Conservation (phyloP, 1,140 invertebrate species). For the Oreohelix idahoensis region DNA sequence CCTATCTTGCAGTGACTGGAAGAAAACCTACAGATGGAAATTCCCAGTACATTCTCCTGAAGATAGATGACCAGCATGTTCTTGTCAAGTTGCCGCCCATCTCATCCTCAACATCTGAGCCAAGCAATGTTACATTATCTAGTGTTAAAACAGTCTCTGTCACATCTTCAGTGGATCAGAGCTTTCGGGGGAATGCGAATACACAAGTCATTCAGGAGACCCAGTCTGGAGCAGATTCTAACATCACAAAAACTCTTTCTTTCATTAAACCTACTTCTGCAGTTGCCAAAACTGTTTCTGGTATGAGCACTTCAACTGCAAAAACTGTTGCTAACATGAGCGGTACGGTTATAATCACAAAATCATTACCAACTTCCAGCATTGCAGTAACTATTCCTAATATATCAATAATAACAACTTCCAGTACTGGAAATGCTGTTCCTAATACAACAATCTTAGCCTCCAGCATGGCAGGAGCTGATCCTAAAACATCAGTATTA, state of each 20-base stretch:
- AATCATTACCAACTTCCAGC: too few relatives aligned
- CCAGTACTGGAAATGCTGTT: not conserved
- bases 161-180: not conserved
- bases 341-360: not conserved
- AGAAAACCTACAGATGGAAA: not conserved
- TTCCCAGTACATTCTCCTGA: not conserved
- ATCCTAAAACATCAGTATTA: not conserved
- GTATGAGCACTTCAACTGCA: not conserved
- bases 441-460: not conserved
- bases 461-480: not conserved
- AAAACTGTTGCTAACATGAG: not conserved
- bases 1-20: constrained; percentile 5
- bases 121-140: not conserved
- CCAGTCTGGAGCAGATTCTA: not conserved
- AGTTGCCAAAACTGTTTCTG: not conserved
- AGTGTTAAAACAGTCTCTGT: not conserved
- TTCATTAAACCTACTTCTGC: not conserved
- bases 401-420: too few relatives aligned
- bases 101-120: not conserved
- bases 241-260: not conserved
- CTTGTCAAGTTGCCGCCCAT: not conserved
- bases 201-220: not conserved
- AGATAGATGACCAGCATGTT: constrained; percentile 25
- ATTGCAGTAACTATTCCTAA: not conserved
- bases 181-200: not conserved